phyloP scores from a whole-genome alignment of 2,113 vertebrate species.

The Elaphurus davidianus region DNA sequence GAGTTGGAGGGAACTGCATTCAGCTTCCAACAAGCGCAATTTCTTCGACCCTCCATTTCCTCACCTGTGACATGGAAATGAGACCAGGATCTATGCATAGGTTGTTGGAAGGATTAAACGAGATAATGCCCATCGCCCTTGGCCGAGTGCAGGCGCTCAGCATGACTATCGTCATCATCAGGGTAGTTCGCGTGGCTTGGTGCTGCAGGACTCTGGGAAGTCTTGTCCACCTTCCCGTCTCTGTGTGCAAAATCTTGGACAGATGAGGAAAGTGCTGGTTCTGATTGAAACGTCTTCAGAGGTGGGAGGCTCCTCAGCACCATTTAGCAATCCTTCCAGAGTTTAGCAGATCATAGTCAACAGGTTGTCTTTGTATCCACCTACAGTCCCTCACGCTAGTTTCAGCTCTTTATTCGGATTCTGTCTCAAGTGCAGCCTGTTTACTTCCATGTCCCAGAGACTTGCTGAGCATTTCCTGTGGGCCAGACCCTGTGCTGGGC shows the following conservation, averaged over 20 bases:
- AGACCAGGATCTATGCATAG: neutral
- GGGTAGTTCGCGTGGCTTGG: neutral
- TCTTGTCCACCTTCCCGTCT: neutral
- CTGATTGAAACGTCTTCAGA: neutral
- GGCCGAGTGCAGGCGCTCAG: neutral
- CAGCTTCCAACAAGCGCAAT: neutral
- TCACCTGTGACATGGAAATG: neutral
- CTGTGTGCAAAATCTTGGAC: neutral
- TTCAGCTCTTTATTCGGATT: neutral
- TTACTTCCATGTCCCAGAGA: neutral
- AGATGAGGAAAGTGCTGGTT: neutral
- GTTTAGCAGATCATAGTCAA: neutral
- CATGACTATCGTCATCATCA: neutral
- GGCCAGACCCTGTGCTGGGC: neutral
- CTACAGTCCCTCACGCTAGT: neutral
- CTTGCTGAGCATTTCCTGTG: neutral
- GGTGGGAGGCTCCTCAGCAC: neutral
- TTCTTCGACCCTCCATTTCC: neutral
- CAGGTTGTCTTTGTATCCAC: constrained; percentile 22
- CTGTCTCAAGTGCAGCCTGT: neutral
- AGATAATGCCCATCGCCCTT: rapidly evolving
- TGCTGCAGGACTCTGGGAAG: neutral
- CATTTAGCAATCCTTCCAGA: neutral
- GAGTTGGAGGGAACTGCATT: neutral
- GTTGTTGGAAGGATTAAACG: neutral